Evolutionary conservation across 2,797 vertebrate species (phyloP).

Genomic region (Poeciliopsis presidionis): DNA sequence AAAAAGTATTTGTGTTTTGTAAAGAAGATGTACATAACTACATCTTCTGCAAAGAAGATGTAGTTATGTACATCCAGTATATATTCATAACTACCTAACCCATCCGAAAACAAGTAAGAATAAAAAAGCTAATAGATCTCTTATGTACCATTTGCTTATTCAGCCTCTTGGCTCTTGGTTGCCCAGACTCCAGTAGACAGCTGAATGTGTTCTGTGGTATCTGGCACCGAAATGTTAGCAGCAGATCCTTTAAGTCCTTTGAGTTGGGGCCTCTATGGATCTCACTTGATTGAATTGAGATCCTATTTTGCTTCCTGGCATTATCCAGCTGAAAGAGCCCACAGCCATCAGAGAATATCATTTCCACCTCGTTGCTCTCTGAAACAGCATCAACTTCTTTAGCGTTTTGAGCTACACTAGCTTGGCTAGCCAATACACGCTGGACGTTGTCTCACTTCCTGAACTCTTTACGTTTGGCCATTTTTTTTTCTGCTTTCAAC

Average conservation of each 20-base stretch:
- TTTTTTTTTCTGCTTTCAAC: neutral
- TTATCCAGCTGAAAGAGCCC: neutral
- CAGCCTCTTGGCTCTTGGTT: neutral
- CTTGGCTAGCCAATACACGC: neutral
- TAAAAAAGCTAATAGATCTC: neutral
- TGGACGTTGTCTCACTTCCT: neutral
- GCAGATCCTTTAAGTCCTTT: neutral
- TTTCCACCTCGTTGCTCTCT: neutral
- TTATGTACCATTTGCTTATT: neutral
- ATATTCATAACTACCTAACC: neutral
- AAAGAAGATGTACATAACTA: no score
- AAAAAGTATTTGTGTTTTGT: slow-evolving; percentile 8
- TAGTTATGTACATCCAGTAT: neutral
- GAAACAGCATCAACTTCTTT: neutral
- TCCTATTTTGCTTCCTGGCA: neutral
- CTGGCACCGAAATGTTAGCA: neutral
- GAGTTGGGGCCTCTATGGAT: neutral
- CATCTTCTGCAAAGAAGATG: no score
- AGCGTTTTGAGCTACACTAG: neutral
- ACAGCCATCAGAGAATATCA: neutral
- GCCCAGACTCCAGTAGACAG: neutral
- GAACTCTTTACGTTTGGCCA: neutral
- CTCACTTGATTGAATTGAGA: neutral
- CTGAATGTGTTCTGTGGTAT: neutral
- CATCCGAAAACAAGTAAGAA: neutral